Conservation (phyloP, 2,797 vertebrate species). For the Gephyroberyx darwinii region DNA sequence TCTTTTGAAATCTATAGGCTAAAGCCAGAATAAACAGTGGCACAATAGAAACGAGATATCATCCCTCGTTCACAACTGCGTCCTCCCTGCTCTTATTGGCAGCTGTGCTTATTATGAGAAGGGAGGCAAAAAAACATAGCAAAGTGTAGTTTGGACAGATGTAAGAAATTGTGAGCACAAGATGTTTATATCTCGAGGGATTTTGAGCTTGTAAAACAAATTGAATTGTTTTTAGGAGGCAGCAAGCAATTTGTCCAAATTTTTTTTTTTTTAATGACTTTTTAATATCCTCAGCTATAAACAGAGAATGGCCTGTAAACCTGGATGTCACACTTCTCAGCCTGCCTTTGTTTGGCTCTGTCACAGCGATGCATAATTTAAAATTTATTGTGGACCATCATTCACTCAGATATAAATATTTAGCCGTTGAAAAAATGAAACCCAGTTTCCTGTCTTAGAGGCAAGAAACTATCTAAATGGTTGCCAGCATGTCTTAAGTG, state of each 20-base stretch:
- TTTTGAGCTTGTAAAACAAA: conserved; percentile 36
- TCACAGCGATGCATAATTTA: neutral
- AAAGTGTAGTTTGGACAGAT: conserved; percentile 51
- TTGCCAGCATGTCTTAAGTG: conserved; percentile 37
- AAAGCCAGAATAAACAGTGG: conserved; percentile 63
- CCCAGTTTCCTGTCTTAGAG: conserved; percentile 7
- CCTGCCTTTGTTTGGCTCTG: conserved; percentile 23
- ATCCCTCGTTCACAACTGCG: conserved; percentile 34
- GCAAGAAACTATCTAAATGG: conserved; percentile 32
- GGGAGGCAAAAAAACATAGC: conserved; percentile 28
- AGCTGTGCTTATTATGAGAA: conserved; percentile 36
- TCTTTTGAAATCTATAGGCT: conserved; percentile 48
- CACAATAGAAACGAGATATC: conserved; percentile 41
- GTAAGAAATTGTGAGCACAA: conserved; percentile 28
- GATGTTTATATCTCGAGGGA: conserved; percentile 39
- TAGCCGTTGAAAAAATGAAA: conserved; percentile 11
- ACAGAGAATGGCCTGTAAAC: conserved; percentile 15
- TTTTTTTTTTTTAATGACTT: conserved; percentile 38
- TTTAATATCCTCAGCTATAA: conserved; percentile 45
- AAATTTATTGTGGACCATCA: neutral
- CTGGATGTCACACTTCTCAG: conserved; percentile 19
- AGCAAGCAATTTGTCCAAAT: conserved; percentile 44
- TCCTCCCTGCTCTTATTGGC: conserved; percentile 47
- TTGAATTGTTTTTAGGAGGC: conserved; percentile 39
- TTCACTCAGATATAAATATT: neutral